Evolutionary conservation across 2,797 vertebrate genomes (phyloP), one percentile per base, ranked within the genome.

Genomic region (Sebastes iracundus): DNA sequence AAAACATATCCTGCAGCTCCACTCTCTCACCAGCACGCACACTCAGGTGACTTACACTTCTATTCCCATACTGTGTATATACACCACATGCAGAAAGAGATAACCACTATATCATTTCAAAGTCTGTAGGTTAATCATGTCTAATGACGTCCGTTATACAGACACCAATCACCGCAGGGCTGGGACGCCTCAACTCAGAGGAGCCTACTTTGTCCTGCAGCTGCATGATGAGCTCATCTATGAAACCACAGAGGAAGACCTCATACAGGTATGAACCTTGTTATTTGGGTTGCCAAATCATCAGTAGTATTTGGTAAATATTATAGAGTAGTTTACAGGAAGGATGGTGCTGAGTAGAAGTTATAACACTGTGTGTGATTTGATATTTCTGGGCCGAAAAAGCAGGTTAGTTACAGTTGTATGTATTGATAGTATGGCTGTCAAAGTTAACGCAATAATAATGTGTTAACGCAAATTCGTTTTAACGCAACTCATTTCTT

Each of bases 201-300:
- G 98, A 71, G 98, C 95, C 14, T 99, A 97, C 92, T 98, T 99
- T 25, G 87, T 99, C 66, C 97, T 99, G 52, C 99, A 99, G n/a
- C 95, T 99, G 77, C 98, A 99, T 0, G 98, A 99, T 80, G 98
- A 99, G 88, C 97, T 99, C 32, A 96, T 99, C 77, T 99, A 99
- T 63, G 98, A 99, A 93, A 97, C 97, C 79, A 94, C 96, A 38
- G 97, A 99, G 65, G 97, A 98, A 0, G 96, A 98, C 78, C 82
- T 97, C 75, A 96, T 97, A 70, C 97, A 98, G 98, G 98, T 99
- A 95, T 14, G 55, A 11, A 12, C 7, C 7, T 30, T 32, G 5
- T 9, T 63, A 3, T 32, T 33, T 72, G 9, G 7, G n/a, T 14
- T 65, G 2, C 23, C 11, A 18, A 3, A n/a, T 35, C 23, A 3